Percentiles rank a stretch among this genome's conserved stretches.
These are phyloP conservation scores for Rhinichthys klamathensis DNA, from an alignment of 2,113 vertebrate genomes.

Conservation along the genomic window DNA sequence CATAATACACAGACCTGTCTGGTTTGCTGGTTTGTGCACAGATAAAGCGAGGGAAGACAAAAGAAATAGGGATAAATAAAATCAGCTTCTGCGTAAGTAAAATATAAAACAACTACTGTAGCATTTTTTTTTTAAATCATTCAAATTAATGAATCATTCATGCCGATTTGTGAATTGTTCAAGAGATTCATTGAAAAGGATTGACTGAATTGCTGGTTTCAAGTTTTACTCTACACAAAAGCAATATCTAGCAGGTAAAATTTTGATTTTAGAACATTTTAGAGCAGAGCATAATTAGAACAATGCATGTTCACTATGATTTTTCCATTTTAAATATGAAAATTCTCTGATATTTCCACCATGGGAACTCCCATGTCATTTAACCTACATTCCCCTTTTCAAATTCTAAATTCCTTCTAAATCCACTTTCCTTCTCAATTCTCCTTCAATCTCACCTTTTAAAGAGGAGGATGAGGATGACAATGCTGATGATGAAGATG, in stretches of 20 bases:
- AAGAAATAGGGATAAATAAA: not conserved
- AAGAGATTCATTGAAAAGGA: not conserved
- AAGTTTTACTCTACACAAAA: not conserved
- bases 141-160: not conserved
- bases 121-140: not conserved
- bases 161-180: not conserved
- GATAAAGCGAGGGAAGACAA: not conserved
- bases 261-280: not conserved
- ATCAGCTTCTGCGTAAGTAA: not conserved
- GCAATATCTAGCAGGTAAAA: not conserved
- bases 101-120: not conserved
- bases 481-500: slow-evolving; percentile 99
- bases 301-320: not conserved
- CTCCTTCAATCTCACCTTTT: slow-evolving; percentile 85
- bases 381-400: not conserved
- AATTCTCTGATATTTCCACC: not conserved
- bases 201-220: not conserved
- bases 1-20: slow-evolving; percentile 52
- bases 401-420: not conserved
- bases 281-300: not conserved
- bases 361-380: not conserved
- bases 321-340: not conserved
- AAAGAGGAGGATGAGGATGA: slow-evolving; percentile 98
- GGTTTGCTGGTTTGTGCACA: slow-evolving; percentile 53
- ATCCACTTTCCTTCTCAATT: not conserved